Evolutionary conservation across 2,888 invertebrate genomes (phyloP).

Genomic region (Caenorhabditis wallacei): DNA sequence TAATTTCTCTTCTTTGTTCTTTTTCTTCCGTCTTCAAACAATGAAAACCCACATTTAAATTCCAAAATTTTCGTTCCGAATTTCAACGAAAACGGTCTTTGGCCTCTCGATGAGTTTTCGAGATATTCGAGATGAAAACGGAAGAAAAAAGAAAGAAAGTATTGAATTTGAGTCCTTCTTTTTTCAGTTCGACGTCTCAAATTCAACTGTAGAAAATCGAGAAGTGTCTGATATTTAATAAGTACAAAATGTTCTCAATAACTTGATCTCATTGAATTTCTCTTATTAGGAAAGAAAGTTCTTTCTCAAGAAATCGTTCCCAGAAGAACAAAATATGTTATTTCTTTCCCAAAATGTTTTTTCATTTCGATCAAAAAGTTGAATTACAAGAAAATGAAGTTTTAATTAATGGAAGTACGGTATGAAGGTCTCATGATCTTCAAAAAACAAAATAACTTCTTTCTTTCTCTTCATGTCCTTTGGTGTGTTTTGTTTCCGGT

Average conservation of each 20-base stretch:
- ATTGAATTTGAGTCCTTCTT: conserved; percentile 40
- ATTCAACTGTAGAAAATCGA: conserved; percentile 9
- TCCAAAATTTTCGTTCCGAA: conserved; percentile 17
- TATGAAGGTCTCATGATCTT: background rate
- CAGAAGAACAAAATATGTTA: too few relatives aligned
- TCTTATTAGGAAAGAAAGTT: too few relatives aligned
- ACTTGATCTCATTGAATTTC: too few relatives aligned
- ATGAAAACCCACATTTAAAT: conserved; percentile 28
- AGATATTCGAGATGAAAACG: conserved; percentile 38
- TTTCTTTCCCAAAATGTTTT: too few relatives aligned
- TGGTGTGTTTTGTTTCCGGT: conserved; percentile 44
- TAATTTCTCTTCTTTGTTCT: conserved; percentile 16
- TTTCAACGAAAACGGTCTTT: conserved; percentile 14
- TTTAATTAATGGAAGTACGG: too few relatives aligned
- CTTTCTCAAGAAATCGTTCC: too few relatives aligned
- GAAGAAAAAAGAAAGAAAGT: conserved; percentile 12
- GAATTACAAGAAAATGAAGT: too few relatives aligned
- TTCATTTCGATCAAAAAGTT: too few relatives aligned
- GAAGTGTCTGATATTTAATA: background rate
- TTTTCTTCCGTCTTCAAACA: background rate
- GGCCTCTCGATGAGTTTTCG: conserved; percentile 5
- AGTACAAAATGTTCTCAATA: background rate
- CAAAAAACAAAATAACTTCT: background rate
- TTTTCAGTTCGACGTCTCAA: background rate
- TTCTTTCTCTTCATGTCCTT: conserved; percentile 2